phyloP scores from a whole-genome alignment of 2,888 invertebrate genomes.

The Xestobium rufovillosum region DNA sequence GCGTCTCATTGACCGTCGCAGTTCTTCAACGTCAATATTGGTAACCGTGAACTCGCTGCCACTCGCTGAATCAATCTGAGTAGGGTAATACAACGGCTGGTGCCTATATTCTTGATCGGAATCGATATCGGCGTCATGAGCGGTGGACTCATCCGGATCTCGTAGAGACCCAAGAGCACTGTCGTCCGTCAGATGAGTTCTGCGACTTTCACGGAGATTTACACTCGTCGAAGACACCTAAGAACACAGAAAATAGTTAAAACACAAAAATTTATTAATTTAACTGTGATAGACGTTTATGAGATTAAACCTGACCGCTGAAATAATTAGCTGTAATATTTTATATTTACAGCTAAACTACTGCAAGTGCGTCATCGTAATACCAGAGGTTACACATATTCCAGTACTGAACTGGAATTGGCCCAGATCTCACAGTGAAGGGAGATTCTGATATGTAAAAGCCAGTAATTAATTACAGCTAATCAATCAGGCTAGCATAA shows the following conservation, averaged over 20 bases:
- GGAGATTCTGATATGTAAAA: no score
- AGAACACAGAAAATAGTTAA: not conserved
- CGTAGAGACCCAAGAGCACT: slow-evolving; percentile 52
- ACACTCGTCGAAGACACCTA: slow-evolving; percentile 34
- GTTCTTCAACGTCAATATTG: slow-evolving; percentile 79
- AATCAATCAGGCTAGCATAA: no score
- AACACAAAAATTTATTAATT: no score
- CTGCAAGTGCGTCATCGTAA: no score
- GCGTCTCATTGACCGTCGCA: slow-evolving; percentile 66
- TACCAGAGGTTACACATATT: no score
- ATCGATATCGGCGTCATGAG: slow-evolving; percentile 81
- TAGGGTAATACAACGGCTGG: slow-evolving; percentile 39
- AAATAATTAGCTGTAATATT: no score
- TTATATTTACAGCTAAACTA: no score
- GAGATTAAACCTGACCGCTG: no score
- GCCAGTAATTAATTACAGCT: no score
- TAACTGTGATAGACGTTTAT: no score
- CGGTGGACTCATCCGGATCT: slow-evolving; percentile 54
- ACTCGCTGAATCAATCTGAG: slow-evolving; percentile 34
- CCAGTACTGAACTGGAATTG: no score
- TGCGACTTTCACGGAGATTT: slow-evolving; percentile 44
- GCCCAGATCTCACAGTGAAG: no score
- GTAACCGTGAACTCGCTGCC: slow-evolving; percentile 77
- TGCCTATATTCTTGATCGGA: slow-evolving; percentile 64
- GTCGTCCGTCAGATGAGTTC: slow-evolving; percentile 60